These are phyloP conservation scores for Pherbina coryleti DNA, from an alignment of 2,888 invertebrate genomes.

Conservation along the genomic window DNA sequence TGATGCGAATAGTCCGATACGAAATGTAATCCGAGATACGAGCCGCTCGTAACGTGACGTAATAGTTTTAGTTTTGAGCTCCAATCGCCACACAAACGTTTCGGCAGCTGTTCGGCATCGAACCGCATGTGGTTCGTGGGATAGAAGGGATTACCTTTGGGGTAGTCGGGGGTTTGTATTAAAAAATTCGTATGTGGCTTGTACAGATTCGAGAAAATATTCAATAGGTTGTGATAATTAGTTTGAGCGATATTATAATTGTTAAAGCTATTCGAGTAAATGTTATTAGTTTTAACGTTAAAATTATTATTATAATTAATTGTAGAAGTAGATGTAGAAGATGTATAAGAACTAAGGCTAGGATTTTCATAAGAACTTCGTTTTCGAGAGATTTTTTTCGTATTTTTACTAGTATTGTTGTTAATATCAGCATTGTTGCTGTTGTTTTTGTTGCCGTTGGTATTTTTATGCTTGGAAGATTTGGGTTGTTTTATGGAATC, in stretches of 20 bases:
- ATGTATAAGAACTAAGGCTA: conserved; percentile 47
- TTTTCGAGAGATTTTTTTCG: conserved; percentile 48
- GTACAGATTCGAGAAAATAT: conserved; percentile 59
- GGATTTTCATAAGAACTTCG: conserved; percentile 55
- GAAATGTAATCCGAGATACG: conserved; percentile 77
- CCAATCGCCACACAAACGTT: conserved; percentile 84
- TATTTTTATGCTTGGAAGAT: conserved; percentile 52
- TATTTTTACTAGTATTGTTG: conserved; percentile 39
- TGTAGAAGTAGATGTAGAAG: conserved; percentile 42
- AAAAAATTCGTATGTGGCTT: conserved; percentile 58
- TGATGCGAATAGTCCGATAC: conserved; percentile 83
- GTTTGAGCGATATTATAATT: conserved; percentile 58
- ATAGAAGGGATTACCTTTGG: conserved; percentile 57
- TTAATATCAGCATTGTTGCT: conserved; percentile 44
- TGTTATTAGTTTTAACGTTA: conserved; percentile 37
- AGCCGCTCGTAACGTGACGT: conserved; percentile 75
- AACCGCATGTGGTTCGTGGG: conserved; percentile 31
- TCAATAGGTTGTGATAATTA: conserved; percentile 58
- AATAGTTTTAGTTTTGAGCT: conserved; percentile 81
- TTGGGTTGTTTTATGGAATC: conserved; percentile 52
- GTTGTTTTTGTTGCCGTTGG: conserved; percentile 35
- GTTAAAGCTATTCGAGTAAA: conserved; percentile 53
- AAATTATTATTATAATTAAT: conserved; percentile 42
- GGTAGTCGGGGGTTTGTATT: conserved; percentile 62
- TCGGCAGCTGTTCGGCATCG: conserved; percentile 57